Percentiles rank a stretch among this genome's conserved stretches.
Evolutionary conservation across 2,888 invertebrate species (phyloP).

Genomic region (Ischnura elegans): DNA sequence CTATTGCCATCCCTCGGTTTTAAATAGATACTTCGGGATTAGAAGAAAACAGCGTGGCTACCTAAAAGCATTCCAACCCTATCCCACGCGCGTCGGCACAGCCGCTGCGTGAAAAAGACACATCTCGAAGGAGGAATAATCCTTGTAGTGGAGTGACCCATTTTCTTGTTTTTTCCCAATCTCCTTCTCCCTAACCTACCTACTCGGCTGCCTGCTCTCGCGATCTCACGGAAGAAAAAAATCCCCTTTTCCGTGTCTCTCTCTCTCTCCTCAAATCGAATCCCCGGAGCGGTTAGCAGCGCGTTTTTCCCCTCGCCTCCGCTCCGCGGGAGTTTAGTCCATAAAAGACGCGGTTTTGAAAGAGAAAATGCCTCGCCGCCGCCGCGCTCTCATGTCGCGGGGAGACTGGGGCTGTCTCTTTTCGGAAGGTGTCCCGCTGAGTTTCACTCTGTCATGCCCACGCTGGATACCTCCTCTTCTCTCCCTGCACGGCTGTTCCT

Average conservation of each 20-base stretch:
- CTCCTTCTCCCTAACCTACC: background rate
- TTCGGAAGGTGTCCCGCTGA: background rate
- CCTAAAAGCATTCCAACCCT: no score
- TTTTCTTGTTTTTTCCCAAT: background rate
- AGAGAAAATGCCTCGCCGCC: background rate
- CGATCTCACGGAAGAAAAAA: background rate
- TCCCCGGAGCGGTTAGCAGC: background rate
- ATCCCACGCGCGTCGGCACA: no score
- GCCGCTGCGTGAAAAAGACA: no score
- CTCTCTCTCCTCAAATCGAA: background rate
- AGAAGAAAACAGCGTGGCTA: no score
- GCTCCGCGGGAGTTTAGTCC: background rate
- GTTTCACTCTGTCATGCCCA: background rate
- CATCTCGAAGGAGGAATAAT: background rate
- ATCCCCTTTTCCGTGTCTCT: background rate
- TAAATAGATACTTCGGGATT: background rate
- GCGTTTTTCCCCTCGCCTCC: background rate
- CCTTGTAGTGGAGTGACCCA: slow-evolving; percentile 18
- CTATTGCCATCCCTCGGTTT: background rate
- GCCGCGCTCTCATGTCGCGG: background rate
- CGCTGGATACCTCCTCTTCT: no score
- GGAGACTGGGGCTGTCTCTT: background rate
- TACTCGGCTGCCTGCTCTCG: background rate
- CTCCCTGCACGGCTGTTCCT: background rate
- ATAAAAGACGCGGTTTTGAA: background rate